phyloP scores from a whole-genome alignment of 2,113 vertebrate species.

The Aspidoscelis tigris region DNA sequence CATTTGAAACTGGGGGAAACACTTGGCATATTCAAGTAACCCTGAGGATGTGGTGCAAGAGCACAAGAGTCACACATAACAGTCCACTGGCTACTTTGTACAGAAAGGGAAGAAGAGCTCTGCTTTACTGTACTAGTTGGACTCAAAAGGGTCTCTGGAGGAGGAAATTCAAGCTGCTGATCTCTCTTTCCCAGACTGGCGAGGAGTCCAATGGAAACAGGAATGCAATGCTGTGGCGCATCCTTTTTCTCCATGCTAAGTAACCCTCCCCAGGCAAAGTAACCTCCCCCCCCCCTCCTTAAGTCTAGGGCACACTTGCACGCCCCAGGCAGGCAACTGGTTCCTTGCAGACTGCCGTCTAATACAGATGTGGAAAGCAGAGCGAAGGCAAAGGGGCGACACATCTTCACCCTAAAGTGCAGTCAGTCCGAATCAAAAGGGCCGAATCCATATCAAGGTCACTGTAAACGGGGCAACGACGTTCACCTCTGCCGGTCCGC shows the following conservation, averaged over 20 bases:
- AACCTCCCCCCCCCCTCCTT: not conserved
- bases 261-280: not conserved
- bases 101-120: slow-evolving; percentile 39
- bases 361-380: not conserved
- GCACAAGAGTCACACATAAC: slow-evolving; percentile 59
- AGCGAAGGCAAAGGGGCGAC: not conserved
- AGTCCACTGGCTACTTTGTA: slow-evolving; percentile 8
- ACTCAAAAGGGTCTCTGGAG: slow-evolving; percentile 76
- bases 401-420: slow-evolving; percentile 73
- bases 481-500: slow-evolving; percentile 47
- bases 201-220: slow-evolving; percentile 77
- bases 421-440: slow-evolving; percentile 47
- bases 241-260: slow-evolving; percentile 20
- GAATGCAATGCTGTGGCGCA: not conserved
- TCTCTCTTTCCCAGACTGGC: slow-evolving; percentile 76
- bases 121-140: slow-evolving; percentile 72
- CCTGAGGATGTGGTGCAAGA: slow-evolving; percentile 80
- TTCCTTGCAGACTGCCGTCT: not conserved
- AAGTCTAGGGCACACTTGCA: not conserved
- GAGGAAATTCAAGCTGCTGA: slow-evolving; percentile 36
- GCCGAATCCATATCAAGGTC: slow-evolving; percentile 67
- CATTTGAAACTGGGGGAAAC: slow-evolving; percentile 67
- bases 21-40: slow-evolving; percentile 75
- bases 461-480: slow-evolving; percentile 80
- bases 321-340: not conserved